phyloP scores from a whole-genome alignment of 1,140 invertebrate species.

The Ylistrum balloti region DNA sequence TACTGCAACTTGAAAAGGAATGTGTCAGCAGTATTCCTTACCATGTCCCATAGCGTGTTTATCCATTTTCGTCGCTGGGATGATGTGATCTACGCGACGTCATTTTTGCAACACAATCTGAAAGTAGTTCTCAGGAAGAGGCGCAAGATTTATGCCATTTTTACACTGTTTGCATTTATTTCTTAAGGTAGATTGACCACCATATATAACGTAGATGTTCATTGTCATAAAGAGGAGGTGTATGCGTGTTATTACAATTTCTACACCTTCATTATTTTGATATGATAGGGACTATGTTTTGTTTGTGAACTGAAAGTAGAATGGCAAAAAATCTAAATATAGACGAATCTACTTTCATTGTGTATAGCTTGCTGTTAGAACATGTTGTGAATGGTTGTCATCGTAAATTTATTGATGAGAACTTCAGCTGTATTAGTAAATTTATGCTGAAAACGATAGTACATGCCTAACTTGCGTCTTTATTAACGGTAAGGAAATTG shows the following conservation, averaged over 20 bases:
- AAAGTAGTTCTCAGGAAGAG: not conserved
- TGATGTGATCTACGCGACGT: not conserved
- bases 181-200: too few species aligned
- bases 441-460: too few species aligned
- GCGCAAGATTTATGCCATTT: too few species aligned
- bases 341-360: not conserved
- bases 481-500: not conserved
- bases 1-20: too few species aligned
- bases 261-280: not conserved
- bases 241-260: not conserved
- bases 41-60: not conserved
- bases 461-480: too few species aligned
- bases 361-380: too few species aligned
- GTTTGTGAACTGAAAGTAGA: not conserved
- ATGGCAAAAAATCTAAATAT: not conserved
- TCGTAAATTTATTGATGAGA: too few species aligned
- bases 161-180: too few species aligned
- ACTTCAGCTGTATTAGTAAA: too few species aligned
- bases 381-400: too few species aligned
- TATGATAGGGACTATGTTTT: not conserved
- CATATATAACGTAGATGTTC: too few species aligned
- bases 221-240: too few species aligned
- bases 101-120: constrained; percentile 20
- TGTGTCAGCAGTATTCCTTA: not conserved
- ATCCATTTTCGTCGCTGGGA: not conserved